These are phyloP conservation scores for Taeniopygia guttata DNA, from an alignment of 2,797 vertebrate genomes.

Conservation along the genomic window DNA sequence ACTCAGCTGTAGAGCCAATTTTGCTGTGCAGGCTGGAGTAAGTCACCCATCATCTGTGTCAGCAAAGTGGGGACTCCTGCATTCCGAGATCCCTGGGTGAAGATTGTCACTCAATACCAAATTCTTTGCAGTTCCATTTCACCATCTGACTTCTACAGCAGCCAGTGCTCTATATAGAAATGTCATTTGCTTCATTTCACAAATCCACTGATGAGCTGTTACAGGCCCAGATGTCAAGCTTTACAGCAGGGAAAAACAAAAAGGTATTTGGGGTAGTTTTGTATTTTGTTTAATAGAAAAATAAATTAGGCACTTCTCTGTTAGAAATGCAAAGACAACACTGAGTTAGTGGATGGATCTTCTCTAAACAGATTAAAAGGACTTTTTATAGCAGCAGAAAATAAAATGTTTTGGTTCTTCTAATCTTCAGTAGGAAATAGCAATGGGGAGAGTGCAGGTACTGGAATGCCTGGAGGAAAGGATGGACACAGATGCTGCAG, in stretches of 20 bases:
- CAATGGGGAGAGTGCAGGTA: background rate
- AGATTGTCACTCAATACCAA: conserved; percentile 42
- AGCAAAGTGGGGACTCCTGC: background rate
- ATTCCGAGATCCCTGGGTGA: background rate
- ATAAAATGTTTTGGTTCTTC: background rate
- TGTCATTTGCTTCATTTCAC: conserved; percentile 54
- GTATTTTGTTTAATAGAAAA: background rate
- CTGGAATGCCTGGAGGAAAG: background rate
- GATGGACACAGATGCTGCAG: background rate
- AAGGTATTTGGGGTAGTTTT: background rate
- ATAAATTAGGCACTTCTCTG: background rate
- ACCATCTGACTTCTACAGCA: conserved; percentile 56
- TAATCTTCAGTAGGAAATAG: background rate
- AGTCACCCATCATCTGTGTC: background rate
- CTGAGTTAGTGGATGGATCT: background rate
- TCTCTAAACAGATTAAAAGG: background rate
- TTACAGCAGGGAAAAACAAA: background rate
- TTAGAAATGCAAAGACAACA: background rate
- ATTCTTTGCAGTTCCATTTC: conserved; percentile 33
- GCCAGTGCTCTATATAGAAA: conserved; percentile 45
- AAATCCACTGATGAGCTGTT: conserved; percentile 60
- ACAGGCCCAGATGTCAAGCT: conserved; percentile 55
- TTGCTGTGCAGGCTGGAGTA: conserved; percentile 1
- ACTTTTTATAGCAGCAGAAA: background rate
- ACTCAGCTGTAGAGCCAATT: background rate